phyloP scores from a whole-genome alignment of 2,113 vertebrate species.

The Epinephelus cyanopodus region DNA sequence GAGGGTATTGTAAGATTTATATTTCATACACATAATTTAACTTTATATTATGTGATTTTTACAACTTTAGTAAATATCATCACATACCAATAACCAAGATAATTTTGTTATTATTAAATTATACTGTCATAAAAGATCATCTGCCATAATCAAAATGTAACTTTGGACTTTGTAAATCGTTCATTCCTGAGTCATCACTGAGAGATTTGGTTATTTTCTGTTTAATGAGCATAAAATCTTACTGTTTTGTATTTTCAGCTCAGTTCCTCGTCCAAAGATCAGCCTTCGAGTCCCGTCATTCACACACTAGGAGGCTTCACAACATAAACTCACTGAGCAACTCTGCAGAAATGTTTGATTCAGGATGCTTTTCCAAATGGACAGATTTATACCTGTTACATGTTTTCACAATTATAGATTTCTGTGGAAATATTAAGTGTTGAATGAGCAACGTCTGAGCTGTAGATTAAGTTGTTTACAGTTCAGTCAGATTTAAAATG shows the following conservation, averaged over 20 bases:
- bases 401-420: too few species aligned
- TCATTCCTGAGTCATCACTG: too few species aligned
- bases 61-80: neutral
- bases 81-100: neutral
- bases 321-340: neutral
- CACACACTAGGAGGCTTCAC: neutral
- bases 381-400: neutral
- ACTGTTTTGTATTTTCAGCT: constrained; percentile 33
- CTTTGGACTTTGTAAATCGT: neutral
- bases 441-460: neutral
- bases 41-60: too few species aligned
- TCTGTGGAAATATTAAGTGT: too few species aligned
- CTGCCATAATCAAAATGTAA: neutral
- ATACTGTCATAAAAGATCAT: neutral
- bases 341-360: neutral
- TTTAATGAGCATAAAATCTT: neutral
- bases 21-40: too few species aligned
- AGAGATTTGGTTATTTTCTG: neutral
- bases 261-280: neutral
- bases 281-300: neutral
- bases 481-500: neutral
- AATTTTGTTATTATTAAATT: too few species aligned
- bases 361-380: neutral
- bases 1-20: too few species aligned
- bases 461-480: neutral